A percentile compares a stretch with the other conserved stretches of the same genome.
Conservation (phyloP, 1,140 invertebrate species). For the Tetragonula clypearis region DNA sequence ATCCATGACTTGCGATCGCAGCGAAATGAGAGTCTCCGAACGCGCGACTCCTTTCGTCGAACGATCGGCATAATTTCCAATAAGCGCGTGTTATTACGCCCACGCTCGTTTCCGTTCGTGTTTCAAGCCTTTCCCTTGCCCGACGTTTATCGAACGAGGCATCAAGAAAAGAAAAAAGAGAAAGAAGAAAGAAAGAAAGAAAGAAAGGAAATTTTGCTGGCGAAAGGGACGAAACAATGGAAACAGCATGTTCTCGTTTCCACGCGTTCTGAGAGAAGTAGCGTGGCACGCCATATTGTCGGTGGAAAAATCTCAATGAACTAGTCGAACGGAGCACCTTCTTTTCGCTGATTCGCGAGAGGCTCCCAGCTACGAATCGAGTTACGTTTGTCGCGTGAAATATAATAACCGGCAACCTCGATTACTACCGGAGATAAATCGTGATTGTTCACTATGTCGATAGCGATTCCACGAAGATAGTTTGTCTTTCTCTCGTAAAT, state of each 20-base stretch:
- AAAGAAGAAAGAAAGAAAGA: no score
- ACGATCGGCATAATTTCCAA: background rate
- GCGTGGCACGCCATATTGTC: background rate
- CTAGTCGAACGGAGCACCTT: slow-evolving; percentile 2
- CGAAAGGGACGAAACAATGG: slow-evolving; percentile 7
- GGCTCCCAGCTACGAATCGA: background rate
- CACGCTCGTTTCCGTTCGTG: background rate
- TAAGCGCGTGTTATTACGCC: slow-evolving; percentile 43
- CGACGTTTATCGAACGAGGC: background rate
- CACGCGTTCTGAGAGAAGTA: slow-evolving; percentile 21
- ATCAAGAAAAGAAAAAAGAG: background rate
- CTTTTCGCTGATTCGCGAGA: background rate
- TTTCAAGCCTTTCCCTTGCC: background rate
- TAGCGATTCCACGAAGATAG: background rate
- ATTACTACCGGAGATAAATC: slow-evolving; percentile 27
- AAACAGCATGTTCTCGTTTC: background rate
- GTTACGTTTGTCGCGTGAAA: slow-evolving; percentile 26
- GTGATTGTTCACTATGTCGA: background rate
- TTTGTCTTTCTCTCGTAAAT: background rate
- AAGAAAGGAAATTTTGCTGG: background rate
- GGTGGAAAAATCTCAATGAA: slow-evolving; percentile 42
- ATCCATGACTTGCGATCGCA: slow-evolving; percentile 49
- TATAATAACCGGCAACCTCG: slow-evolving; percentile 35
- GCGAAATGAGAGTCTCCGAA: background rate
- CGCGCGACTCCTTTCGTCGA: slow-evolving; percentile 12